Conservation (phyloP, 2,797 vertebrate genomes). For the Taeniopygia guttata region DNA sequence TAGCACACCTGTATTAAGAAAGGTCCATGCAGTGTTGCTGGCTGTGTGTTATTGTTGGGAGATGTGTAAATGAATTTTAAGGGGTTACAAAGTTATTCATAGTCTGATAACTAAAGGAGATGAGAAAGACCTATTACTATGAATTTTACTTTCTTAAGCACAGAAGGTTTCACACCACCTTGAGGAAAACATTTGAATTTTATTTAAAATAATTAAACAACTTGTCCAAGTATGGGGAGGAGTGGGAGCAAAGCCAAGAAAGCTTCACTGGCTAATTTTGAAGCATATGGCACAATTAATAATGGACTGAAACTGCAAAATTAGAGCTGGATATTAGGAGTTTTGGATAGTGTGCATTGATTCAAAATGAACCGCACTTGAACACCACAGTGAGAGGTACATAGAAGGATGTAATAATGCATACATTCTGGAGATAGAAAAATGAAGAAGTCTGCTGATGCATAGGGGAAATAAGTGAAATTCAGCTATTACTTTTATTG, state of each 20-base stretch:
- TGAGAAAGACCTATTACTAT: background rate
- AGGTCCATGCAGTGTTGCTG: background rate
- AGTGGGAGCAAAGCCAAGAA: conserved; percentile 25
- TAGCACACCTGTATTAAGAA: background rate
- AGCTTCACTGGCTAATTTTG: conserved; percentile 13
- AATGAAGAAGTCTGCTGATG: background rate
- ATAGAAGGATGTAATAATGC: background rate
- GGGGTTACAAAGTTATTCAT: background rate
- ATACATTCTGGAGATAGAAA: background rate
- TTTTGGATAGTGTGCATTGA: background rate
- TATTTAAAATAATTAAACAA: background rate
- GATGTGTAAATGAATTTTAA: background rate
- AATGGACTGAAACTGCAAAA: conserved; percentile 13
- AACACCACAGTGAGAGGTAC: background rate
- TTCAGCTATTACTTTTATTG: conserved; percentile 18
- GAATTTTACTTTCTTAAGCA: background rate
- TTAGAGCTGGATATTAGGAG: background rate
- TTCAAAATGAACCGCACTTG: background rate
- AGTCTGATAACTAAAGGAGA: background rate
- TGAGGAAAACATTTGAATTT: background rate
- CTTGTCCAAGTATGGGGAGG: background rate
- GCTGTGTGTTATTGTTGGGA: background rate
- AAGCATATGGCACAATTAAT: conserved; percentile 49
- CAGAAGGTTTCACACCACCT: background rate
- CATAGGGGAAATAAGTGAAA: conserved; percentile 9